Evolutionary conservation across 2,888 invertebrate species (phyloP), one percentile per base, ranked within the genome.

Genomic region (Netelia fuscicornis): DNA sequence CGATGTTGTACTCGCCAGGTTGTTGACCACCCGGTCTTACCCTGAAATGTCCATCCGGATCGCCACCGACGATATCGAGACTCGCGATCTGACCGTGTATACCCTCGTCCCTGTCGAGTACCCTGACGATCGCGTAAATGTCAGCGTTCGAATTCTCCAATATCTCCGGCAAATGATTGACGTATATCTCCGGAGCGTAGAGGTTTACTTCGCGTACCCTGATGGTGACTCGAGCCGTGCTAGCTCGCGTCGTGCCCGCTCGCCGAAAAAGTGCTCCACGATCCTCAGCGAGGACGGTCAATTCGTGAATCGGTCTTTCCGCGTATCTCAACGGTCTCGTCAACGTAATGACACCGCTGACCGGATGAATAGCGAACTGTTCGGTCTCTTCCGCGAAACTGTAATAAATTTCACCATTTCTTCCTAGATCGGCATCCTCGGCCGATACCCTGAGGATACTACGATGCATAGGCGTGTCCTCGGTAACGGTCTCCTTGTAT

Each of bases 321-420:
- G 96, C 95, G 89, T 96, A 97, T 84, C 93, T 92, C 78, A 99
- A 95, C 17, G 96, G 96, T 87, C 97, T 96, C 60, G 98, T 97
- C 20, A 98, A 95, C 17, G 97, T 97, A 83, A 99, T 96, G 37
- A 97, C 96, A 10, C 99, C 99, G 67, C 97, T 97, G 77, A 98
- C 97, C 1, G 99, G 98, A 94, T 99, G 98, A 81, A 99, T 96
- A 52, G 98, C 97, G 93, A 99, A 99, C 90, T 96, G 96, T 91
- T 97, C 97, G 64, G 97, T 97, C 82, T 96, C 95, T 89, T 97
- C 96, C 71, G 96, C 95, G 90, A 99, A 96, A 93, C 98, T 98
- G 94, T 99, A 99, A 94, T 99, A 99, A 89, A 99, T 98, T 94
- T 99, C 98, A 0, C 99, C 98, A 94, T 99, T 99, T 90, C 98